Evolutionary conservation across 2,113 vertebrate species (phyloP), one percentile per base, ranked within the genome.

Genomic region (Heliornis fulica): DNA sequence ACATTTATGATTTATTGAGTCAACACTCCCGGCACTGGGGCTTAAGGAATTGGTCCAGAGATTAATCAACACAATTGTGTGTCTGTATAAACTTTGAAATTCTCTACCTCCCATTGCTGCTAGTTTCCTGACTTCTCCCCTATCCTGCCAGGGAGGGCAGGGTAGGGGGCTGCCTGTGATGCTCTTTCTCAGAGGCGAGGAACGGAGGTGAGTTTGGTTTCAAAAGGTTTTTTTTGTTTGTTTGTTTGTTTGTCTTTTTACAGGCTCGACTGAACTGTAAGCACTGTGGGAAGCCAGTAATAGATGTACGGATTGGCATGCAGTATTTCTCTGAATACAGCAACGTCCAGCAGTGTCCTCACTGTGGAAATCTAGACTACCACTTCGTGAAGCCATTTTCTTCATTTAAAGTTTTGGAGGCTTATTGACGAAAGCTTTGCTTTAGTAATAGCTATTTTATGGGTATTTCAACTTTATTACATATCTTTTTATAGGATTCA

Each of bases 301-400:
- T 99, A 96, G 99, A 99, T 51, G 99, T 99, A 53, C 99, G 99
- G 64, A 98, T 99, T 23, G 99, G 99, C 70, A 99, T 99, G 99
- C 99, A 99, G 98, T 99, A 99, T 98, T 99, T 99, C 98, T 99
- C 99, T 1, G 99, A 99, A 96, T 99, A 99, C 98, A 99, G 99
- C 97, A 99, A 99, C 40, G 99, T 99, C 92, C 99, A 99, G 97
- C 99, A 99, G 97, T 99, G 99, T 95, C 99, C 99, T 57, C 99
- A 99, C 98, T 99, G 99, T 91, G 99, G 99, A 91, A 99, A 99
- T 97, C 98, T 99, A 98, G 99, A 99, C 99, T 99, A 99, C 98
- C 99, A 99, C 97, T 99, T 99, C 77, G 99, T 99, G 97, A 99
- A 99, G 98, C 99, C 99, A 91, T 99, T 99, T 98, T 99, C 99